Conservation (phyloP, 2,797 vertebrate genomes). For the Staurois parvus region DNA sequence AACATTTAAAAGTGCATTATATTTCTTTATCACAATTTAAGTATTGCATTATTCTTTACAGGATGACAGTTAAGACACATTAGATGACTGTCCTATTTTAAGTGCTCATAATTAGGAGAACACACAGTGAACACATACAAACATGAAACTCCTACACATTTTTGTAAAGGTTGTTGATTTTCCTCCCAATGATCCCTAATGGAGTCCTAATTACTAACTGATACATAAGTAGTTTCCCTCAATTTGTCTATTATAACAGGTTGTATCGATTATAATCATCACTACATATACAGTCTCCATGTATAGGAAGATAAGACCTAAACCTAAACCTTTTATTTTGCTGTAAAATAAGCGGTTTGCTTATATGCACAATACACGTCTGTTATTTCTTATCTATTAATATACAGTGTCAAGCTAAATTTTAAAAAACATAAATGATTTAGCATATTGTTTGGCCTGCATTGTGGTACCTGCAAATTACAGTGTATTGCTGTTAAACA, state of each 20-base stretch:
- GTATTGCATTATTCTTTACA: background rate
- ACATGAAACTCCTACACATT: conserved; percentile 9
- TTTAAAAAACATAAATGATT: conserved; percentile 26
- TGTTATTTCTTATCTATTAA: background rate
- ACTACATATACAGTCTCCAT: background rate
- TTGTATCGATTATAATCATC: background rate
- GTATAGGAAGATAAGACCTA: conserved; percentile 10
- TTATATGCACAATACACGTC: background rate
- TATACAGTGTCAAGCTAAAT: background rate
- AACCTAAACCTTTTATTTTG: background rate
- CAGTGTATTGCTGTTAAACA: conserved; percentile 17
- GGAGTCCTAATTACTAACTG: conserved; percentile 40
- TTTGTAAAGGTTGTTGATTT: conserved; percentile 37
- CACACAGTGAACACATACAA: conserved; percentile 9
- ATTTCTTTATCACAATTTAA: background rate
- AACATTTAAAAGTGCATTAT: background rate
- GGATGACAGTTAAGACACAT: background rate
- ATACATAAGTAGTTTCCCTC: background rate
- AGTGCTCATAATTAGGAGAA: background rate
- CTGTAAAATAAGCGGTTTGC: too few species aligned
- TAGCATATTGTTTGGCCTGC: background rate
- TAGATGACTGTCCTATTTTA: background rate
- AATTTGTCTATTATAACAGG: conserved; percentile 7
- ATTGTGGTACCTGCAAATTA: background rate
- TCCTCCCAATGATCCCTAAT: conserved; percentile 23